phyloP scores from a whole-genome alignment of 2,113 vertebrate genomes.

The Furnarius figulus region DNA sequence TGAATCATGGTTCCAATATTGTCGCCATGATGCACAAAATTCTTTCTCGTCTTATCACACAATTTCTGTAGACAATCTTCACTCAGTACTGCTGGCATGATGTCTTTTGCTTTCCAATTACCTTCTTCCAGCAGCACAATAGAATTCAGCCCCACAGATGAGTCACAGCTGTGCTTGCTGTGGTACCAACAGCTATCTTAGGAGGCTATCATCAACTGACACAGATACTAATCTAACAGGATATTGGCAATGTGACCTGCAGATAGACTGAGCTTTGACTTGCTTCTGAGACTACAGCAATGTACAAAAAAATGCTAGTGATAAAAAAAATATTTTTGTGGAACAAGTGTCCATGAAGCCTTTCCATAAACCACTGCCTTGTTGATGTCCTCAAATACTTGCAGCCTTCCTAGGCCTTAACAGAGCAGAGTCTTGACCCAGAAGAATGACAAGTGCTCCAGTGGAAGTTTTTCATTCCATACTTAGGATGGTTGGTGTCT shows the following conservation, averaged over 20 bases:
- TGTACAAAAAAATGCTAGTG: not conserved
- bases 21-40: not conserved
- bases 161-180: slow-evolving; percentile 7
- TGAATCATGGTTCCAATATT: not conserved
- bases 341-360: not conserved
- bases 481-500: not conserved
- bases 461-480: not conserved
- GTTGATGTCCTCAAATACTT: not conserved
- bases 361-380: not conserved
- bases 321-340: not conserved
- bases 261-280: not conserved
- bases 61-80: not conserved
- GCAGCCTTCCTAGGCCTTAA: not conserved
- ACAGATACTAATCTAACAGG: not conserved
- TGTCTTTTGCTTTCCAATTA: slow-evolving; percentile 16
- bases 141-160: not conserved
- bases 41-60: not conserved
- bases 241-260: slow-evolving; percentile 26
- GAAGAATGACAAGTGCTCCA: not conserved
- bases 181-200: not conserved
- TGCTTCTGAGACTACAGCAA: not conserved
- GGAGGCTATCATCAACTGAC: not conserved
- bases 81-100: not conserved
- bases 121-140: not conserved
- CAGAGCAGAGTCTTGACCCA: not conserved